Base-by-base conservation (phyloP, 2,888 invertebrate genomes). In the Penaeus monodon region DNA sequence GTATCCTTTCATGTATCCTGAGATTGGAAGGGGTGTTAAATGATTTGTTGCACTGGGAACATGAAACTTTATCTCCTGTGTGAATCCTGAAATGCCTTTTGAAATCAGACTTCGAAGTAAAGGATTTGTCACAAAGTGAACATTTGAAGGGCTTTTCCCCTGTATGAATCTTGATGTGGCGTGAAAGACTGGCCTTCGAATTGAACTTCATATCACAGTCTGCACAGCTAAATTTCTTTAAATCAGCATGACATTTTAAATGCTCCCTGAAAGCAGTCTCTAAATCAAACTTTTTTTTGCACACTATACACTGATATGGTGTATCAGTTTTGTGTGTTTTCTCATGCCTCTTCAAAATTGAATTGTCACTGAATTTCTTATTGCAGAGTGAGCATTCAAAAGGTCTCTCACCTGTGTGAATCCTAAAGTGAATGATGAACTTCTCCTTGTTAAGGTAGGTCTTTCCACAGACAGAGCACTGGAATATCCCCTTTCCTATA, bases 11-110 rank as follows among this genome's bases (percentile, higher is more conserved):
- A 57, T 57, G 57, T 10, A 57, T 57, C 57, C 17, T 57, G 57
- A 57, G 57, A 57, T 57, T 57, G 17, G 57, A 57, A 57, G 17
- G 57, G 57, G 17, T 17, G 57, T 57, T 57, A 20, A 57, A 57
- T 57, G 14, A 17, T 20, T 17, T 57, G 57, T 57, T 57, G 57
- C 57, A 57, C 57, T 57, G 57, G 14, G 57, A 57, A 57, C 57
- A 57, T 20, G 57, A 57, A 17, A 57, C 57, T 14, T 14, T 57
- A 2, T 57, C 57, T 4, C 49, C 77, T 1, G n/a, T 27, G n/a
- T 77, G 77, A 77, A 77, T 77, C 27, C 27, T 77, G 2, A 44
- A n/a, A n/a, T 77, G 77, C 44, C 57, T 49, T 22, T n/a, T 38
- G 1, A 77, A 57, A 22, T 29, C 27, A 17, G 14, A 17, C 17